Percentiles rank a stretch among this genome's conserved stretches.
Conservation (phyloP, 2,797 vertebrate species). For the Bryconaethiops microstoma region DNA sequence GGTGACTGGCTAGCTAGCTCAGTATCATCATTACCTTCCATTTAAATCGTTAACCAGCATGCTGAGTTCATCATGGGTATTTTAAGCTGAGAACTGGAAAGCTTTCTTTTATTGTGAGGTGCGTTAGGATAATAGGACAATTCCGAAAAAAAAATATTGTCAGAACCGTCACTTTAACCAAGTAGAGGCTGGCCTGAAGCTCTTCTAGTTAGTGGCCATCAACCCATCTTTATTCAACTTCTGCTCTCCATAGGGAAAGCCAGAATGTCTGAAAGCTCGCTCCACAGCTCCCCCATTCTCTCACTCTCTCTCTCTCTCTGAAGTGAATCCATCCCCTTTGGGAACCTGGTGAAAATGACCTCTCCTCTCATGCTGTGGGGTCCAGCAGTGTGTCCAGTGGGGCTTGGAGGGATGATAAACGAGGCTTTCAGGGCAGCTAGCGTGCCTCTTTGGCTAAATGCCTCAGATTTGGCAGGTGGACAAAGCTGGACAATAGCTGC, state of each 20-base stretch:
- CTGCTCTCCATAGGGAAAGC: slow-evolving; percentile 4
- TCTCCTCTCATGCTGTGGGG: slow-evolving; percentile 16
- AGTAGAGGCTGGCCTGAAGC: neutral
- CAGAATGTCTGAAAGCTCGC: neutral
- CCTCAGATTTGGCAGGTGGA: slow-evolving; percentile 41
- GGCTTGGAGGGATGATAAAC: slow-evolving; percentile 23
- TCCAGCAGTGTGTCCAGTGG: neutral
- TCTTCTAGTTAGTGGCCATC: slow-evolving; percentile 3
- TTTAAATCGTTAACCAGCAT: too few species aligned
- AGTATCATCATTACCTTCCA: too few species aligned
- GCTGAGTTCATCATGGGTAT: too few species aligned
- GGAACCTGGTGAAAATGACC: slow-evolving; percentile 40
- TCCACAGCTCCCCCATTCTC: slow-evolving; percentile 47
- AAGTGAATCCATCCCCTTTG: slow-evolving; percentile 25
- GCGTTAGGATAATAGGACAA: too few species aligned
- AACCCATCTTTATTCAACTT: neutral
- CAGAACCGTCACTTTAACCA: neutral
- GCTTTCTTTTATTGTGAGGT: neutral
- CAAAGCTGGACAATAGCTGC: slow-evolving; percentile 41
- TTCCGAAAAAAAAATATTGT: too few species aligned
- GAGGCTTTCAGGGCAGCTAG: slow-evolving; percentile 22
- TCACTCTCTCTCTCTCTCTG: slow-evolving; percentile 36
- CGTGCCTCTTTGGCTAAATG: slow-evolving; percentile 29
- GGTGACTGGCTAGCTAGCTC: too few species aligned
- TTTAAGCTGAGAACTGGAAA: too few species aligned